Base-by-base conservation (phyloP, 2,888 invertebrate genomes). In the Tachystola acroxantha region DNA sequence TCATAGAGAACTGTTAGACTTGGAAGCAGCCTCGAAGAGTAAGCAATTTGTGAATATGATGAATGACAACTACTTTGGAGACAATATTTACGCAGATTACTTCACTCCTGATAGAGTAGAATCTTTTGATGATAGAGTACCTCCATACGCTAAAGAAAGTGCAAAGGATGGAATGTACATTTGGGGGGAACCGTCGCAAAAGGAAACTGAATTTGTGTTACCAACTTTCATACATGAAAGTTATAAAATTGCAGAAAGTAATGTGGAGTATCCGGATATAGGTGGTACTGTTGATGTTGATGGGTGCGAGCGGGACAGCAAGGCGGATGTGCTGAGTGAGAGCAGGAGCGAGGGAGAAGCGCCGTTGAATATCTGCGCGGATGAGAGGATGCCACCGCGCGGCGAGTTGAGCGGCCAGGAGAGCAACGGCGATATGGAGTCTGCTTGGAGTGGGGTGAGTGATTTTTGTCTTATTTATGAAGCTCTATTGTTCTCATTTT, bases 351-450 rank as follows among this genome's bases (percentile, higher is more conserved):
- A 74, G 14, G 60, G 68, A 4, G 80, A 73, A 40, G 64, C 72
- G 11, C 67, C 78, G 19, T 60, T 94, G 31, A 93, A 94, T 64
- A 95, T 96, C 57, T 90, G 94, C 52, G 92, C 95, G 0, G 95
- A 96, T 61, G 96, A 96, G 71, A 91, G 92, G 48, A 95, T 96
- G 94, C 95, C 96, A 24, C 92, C 95, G 0, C 90, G 94, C 44
- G 95, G 95, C 1, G 96, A 96, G 75, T 88, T 96, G 27, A 95
- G 94, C 9, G 95, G 94, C 10, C 95, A 95, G 67, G 96, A 95
- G 66, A 94, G 94, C 75, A 92, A 94, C 61, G 94, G 94, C 7
- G 93, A 92, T 51, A 93, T 93, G 64, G 94, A 94, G 52, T 90
- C 91, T 10, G 91, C 93, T 1, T 93, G 94, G 90, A 92, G 90